A percentile compares a stretch with the other conserved stretches of the same genome.
Evolutionary conservation across 2,888 invertebrate species (phyloP).

Genomic region (Molorchus minor): DNA sequence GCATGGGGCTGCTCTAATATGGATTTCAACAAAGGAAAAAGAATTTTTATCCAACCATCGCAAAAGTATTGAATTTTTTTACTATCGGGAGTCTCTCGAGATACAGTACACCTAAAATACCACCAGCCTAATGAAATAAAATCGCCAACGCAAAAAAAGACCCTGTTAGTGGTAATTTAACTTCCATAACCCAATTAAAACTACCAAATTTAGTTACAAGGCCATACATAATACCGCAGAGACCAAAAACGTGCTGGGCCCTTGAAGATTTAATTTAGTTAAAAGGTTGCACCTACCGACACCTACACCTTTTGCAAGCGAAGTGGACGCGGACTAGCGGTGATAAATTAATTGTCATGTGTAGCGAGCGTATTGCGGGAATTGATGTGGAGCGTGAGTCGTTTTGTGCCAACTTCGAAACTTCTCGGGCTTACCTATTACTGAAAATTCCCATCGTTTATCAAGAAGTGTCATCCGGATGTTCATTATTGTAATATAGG

Average conservation of each 20-base stretch:
- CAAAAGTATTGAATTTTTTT: too few relatives aligned
- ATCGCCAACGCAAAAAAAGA: too few relatives aligned
- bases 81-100: too few relatives aligned
- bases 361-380: conserved; percentile 26
- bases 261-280: conserved; percentile 22
- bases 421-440: not conserved
- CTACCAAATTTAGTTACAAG: too few relatives aligned
- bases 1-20: too few relatives aligned
- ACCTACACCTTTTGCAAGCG: conserved; percentile 24
- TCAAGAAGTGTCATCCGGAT: not conserved
- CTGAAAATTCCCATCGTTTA: conserved; percentile 2
- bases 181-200: not conserved
- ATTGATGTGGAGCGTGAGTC: conserved; percentile 24
- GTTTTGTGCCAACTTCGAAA: conserved; percentile 2
- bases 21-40: too few relatives aligned
- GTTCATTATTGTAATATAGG: not conserved
- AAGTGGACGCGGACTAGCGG: too few relatives aligned
- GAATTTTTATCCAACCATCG: too few relatives aligned
- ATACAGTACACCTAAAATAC: too few relatives aligned
- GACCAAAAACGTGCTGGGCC: not conserved
- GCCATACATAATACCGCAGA: too few relatives aligned
- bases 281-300: conserved; percentile 29
- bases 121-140: too few relatives aligned
- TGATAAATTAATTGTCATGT: conserved; percentile 19
- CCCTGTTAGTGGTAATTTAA: too few relatives aligned